Conservation (phyloP, 2,888 invertebrate species). For the Synanthedon myopaeformis region DNA sequence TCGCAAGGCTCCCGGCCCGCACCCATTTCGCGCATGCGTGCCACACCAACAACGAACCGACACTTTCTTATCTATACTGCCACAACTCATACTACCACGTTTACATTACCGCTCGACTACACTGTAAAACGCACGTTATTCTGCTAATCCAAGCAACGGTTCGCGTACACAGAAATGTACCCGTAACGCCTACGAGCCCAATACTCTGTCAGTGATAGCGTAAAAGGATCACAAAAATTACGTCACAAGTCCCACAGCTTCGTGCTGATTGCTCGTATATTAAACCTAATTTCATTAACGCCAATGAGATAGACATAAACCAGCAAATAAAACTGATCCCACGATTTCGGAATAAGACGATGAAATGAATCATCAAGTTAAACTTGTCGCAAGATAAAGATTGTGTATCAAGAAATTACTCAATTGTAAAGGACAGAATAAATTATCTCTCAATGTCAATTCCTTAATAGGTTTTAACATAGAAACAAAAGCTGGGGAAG, state of each 20-base stretch:
- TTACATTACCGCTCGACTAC: conserved; percentile 2
- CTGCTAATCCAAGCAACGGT: conserved; percentile 13
- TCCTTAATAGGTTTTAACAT: not conserved
- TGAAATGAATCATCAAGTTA: conserved; percentile 1
- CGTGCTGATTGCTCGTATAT: conserved; percentile 13
- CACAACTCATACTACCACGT: not conserved
- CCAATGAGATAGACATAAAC: conserved; percentile 18
- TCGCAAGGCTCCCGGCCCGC: conserved; percentile 40
- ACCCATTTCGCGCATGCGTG: conserved; percentile 47
- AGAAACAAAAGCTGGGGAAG: not conserved
- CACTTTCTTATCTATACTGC: not conserved
- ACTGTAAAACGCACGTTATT: not conserved
- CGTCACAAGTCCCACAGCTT: conserved; percentile 22
- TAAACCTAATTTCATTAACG: conserved; percentile 19
- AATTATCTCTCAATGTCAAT: not conserved
- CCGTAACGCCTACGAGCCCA: conserved; percentile 9
- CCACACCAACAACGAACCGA: conserved; percentile 2
- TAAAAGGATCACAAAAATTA: conserved; percentile 28
- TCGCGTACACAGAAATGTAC: conserved; percentile 12
- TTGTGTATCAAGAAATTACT: not conserved
- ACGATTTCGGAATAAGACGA: conserved; percentile 6
- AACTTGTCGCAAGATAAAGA: not conserved
- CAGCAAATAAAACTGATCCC: conserved; percentile 15
- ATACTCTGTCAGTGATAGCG: conserved; percentile 21
- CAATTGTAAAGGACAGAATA: not conserved